A percentile compares a stretch with the other conserved stretches of the same genome.
phyloP scores from a whole-genome alignment of 2,797 vertebrate genomes.

The Xiphorhynchus erythropygius region DNA sequence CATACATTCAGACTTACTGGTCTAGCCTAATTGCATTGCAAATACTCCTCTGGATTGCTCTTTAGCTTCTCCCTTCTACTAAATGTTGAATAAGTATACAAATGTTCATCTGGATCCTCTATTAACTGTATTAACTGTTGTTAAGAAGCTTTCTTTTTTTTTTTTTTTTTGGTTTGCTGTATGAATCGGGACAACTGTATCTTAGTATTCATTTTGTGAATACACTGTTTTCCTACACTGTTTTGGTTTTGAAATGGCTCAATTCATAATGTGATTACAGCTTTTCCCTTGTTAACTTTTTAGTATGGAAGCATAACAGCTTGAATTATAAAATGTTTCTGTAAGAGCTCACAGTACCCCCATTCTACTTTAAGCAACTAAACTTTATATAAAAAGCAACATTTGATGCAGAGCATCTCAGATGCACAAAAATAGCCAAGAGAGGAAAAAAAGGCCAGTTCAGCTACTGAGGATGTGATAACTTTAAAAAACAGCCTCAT shows the following conservation, averaged over 20 bases:
- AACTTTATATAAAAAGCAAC: constrained; percentile 44
- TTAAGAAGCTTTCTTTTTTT: neutral
- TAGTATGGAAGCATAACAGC: constrained; percentile 46
- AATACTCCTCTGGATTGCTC: constrained; percentile 75
- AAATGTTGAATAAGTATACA: constrained; percentile 56
- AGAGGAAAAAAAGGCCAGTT: constrained; percentile 11
- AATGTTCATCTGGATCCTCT: constrained; percentile 31
- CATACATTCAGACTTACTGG: constrained; percentile 74
- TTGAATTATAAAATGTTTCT: constrained; percentile 67
- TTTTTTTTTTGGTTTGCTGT: constrained; percentile 24
- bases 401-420: constrained; percentile 42
- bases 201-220: constrained; percentile 43
- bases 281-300: constrained; percentile 66
- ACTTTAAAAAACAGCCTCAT: constrained; percentile 36
- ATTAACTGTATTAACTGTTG: constrained; percentile 48
- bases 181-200: constrained; percentile 21
- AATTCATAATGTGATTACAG: constrained; percentile 59
- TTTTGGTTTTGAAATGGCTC: constrained; percentile 52
- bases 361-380: constrained; percentile 43
- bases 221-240: constrained; percentile 25
- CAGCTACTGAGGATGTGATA: constrained; percentile 28
- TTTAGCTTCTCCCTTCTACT: constrained; percentile 45
- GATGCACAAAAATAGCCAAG: constrained; percentile 32
- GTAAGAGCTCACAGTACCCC: constrained; percentile 39
- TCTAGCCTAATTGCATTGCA: constrained; percentile 81